A percentile compares a stretch with the other conserved stretches of the same genome.
These are phyloP conservation scores for Acrobasis suavella DNA, from an alignment of 2,888 invertebrate species.

Conservation along the genomic window DNA sequence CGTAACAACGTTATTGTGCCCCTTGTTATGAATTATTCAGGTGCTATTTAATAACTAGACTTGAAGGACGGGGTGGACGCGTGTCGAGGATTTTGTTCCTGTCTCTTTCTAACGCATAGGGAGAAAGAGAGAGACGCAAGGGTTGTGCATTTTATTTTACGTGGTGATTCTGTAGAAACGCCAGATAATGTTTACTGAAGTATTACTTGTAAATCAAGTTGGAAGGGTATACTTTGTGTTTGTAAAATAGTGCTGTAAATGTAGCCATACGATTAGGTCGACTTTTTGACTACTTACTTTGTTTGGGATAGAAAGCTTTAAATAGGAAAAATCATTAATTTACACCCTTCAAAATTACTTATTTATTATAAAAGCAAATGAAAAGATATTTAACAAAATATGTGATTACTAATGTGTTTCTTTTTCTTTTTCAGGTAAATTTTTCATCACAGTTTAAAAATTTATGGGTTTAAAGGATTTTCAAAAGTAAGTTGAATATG, in stretches of 20 bases:
- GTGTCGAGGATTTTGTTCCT: constrained; percentile 39
- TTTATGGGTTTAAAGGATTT: too few species aligned
- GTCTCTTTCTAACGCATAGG: constrained; percentile 44
- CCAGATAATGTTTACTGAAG: neutral
- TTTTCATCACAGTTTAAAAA: neutral
- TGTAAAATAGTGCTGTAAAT: neutral
- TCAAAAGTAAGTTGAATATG: too few species aligned
- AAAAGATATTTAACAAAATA: too few species aligned
- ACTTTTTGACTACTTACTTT: too few species aligned
- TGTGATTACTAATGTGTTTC: too few species aligned
- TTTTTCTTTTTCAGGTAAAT: constrained; percentile 4
- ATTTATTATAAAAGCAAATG: too few species aligned
- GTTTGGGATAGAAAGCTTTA: too few species aligned
- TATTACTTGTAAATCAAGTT: neutral
- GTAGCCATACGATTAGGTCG: too few species aligned
- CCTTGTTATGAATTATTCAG: constrained; percentile 76
- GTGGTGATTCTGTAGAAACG: constrained; percentile 2
- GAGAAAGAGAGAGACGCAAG: constrained; percentile 36
- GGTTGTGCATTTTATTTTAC: constrained; percentile 10
- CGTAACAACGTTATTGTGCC: constrained; percentile 61
- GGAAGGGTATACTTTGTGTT: neutral
- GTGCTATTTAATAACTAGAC: constrained; percentile 73
- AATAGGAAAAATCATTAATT: too few species aligned
- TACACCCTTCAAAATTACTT: too few species aligned
- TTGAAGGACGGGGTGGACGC: constrained; percentile 44